These are phyloP conservation scores for Verasper variegatus DNA, from an alignment of 2,113 vertebrate species.

Conservation along the genomic window DNA sequence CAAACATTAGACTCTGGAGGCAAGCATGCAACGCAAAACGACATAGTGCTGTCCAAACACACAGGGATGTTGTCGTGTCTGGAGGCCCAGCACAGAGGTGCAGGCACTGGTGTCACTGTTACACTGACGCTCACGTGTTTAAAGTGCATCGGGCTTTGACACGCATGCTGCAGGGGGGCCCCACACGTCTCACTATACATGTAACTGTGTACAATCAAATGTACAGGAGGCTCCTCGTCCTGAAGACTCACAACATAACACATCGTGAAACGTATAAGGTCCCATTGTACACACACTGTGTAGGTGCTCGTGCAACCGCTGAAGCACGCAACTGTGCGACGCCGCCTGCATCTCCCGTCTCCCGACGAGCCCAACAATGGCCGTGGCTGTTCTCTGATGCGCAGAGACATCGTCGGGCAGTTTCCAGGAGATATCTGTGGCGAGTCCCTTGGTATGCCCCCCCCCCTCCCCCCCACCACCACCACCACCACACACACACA, in stretches of 20 bases:
- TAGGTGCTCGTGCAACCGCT: conserved; percentile 54
- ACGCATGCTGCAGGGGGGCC: not conserved
- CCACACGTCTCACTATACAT: not conserved
- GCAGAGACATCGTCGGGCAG: conserved; percentile 78
- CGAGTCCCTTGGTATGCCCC: conserved; percentile 76
- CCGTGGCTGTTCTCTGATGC: conserved; percentile 81
- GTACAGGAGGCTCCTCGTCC: not conserved
- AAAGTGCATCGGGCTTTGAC: conserved; percentile 10
- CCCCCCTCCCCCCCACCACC: conserved; percentile 4
- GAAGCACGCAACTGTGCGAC: conserved; percentile 60
- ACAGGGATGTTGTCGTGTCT: not conserved
- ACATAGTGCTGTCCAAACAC: no score
- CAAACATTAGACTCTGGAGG: no score
- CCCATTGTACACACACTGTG: conserved; percentile 33
- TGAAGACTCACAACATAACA: conserved; percentile 22
- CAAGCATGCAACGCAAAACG: no score
- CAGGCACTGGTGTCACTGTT: not conserved
- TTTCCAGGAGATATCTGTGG: conserved; percentile 81
- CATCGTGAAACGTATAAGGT: conserved; percentile 11
- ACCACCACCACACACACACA: not conserved
- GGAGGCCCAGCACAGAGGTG: conserved; percentile 7
- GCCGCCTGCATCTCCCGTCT: conserved; percentile 57
- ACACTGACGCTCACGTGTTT: not conserved
- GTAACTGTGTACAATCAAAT: conserved; percentile 5
- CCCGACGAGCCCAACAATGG: conserved; percentile 78